Base-by-base conservation (phyloP, 2,113 vertebrate genomes). In the Theristicus caerulescens region DNA sequence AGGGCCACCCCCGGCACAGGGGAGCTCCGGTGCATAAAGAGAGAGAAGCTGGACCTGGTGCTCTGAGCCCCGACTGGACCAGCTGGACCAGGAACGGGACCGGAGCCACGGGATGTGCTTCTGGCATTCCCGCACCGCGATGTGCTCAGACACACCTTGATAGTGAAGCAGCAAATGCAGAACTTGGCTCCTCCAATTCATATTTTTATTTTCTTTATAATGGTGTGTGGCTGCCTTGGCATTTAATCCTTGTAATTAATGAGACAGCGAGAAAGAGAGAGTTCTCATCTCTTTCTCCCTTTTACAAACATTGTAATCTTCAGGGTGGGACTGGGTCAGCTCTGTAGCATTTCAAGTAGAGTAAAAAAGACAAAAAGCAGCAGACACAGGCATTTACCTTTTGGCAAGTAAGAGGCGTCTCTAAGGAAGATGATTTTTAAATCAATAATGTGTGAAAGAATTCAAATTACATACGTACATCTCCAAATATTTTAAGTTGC, bases 351-450 rank as follows among this genome's bases (percentile, higher is more conserved):
- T 94, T 86, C 82, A 67, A 83, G 55, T 2, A n/a, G n/a, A 38
- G 47, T 18, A 9, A 67, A 64, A 82, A 42, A 78, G 83, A 92
- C 77, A 90, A 92, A 82, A 90, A 78, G 38, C 88, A 92, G 86
- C 78, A 82, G 69, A n/a, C 57, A 91, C 86, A 94, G 71, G 62
- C 83, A 77, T 94, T 92, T 81, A 89, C 88, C 85, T 95, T 73
- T 87, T 91, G 88, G 84, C 88, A 88, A 91, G 67, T 6, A 36
- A 34, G 16, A 94, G 34, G 22, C 6, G 0, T 74, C 64, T 58
- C 88, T 52, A 16, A 94, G 66, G 71, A 91, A 65, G 84, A 69
- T 11, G 44, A 40, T 90, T 27, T 86, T 94, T 27, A 78, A 94
- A 91, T 55, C 55, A 59, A 55, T 57, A 76, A 34, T 11, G 69